Conservation (phyloP, 2,113 vertebrate species). For the Monarcha castaneiventris region DNA sequence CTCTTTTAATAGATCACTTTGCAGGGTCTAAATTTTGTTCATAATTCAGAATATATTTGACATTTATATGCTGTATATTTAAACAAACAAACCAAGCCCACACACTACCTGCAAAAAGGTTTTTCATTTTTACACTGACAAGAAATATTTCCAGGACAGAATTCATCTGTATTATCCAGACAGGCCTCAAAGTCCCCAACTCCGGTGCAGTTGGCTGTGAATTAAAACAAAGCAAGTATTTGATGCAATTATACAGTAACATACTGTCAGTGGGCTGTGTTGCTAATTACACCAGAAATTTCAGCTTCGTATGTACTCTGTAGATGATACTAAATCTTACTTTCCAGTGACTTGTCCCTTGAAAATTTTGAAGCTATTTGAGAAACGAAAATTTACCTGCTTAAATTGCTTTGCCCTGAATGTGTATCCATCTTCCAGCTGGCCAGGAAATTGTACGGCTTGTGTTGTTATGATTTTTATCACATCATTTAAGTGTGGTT, state of each 20-base stretch:
- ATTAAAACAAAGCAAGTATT: neutral
- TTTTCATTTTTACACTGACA: constrained; percentile 55
- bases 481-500: neutral
- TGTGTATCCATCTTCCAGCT: neutral
- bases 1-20: neutral
- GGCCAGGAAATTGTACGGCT: neutral
- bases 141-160: constrained; percentile 41
- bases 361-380: neutral
- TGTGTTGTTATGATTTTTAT: neutral
- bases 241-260: neutral
- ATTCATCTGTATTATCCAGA: neutral
- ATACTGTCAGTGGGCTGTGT: neutral
- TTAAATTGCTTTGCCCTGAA: neutral
- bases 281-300: neutral
- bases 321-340: neutral
- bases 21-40: neutral
- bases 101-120: constrained; percentile 67
- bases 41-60: neutral
- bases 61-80: neutral
- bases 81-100: neutral
- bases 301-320: neutral
- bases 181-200: constrained; percentile 44
- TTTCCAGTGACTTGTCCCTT: neutral
- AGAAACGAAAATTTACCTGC: neutral
- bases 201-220: constrained; percentile 57